Evolutionary conservation across 2,888 invertebrate species (phyloP).

Genomic region (Catocala nupta): DNA sequence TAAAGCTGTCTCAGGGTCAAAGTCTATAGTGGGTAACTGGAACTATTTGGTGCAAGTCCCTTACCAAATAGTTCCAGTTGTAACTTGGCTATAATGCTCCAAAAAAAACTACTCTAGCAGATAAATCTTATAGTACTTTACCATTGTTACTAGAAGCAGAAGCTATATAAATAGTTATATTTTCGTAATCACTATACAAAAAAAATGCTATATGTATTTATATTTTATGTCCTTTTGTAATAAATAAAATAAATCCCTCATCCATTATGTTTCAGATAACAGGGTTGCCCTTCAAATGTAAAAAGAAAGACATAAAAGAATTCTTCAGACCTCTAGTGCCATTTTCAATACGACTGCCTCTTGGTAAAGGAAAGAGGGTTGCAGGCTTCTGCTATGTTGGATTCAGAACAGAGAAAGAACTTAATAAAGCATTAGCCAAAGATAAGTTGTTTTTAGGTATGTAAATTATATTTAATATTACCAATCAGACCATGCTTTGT

Average conservation of each 20-base stretch:
- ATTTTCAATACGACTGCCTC: conserved; percentile 92
- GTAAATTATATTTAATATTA: conserved; percentile 26
- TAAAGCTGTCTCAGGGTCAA: too few relatives aligned
- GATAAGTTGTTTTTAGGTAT: conserved; percentile 95
- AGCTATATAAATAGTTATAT: too few relatives aligned
- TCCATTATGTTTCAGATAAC: conserved; percentile 88
- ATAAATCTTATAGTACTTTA: too few relatives aligned
- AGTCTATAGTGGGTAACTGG: too few relatives aligned
- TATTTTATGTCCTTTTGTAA: too few relatives aligned
- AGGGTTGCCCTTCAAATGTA: conserved; percentile 92
- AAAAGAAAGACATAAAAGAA: conserved; percentile 94
- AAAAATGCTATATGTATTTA: background rate
- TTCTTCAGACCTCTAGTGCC: conserved; percentile 94
- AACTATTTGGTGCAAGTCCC: too few relatives aligned
- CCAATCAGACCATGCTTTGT: too few relatives aligned
- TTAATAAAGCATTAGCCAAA: conserved; percentile 93
- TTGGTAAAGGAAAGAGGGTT: conserved; percentile 87
- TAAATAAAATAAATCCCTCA: background rate
- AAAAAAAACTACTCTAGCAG: too few relatives aligned
- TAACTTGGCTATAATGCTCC: too few relatives aligned
- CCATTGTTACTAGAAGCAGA: too few relatives aligned
- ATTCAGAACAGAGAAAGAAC: conserved; percentile 93
- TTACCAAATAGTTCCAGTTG: too few relatives aligned
- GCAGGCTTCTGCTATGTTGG: conserved; percentile 97
- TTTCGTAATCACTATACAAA: too few relatives aligned